Evolutionary conservation across 2,888 invertebrate species (phyloP), one percentile per base, ranked within the genome.

Genomic region (Agrotis puta): DNA sequence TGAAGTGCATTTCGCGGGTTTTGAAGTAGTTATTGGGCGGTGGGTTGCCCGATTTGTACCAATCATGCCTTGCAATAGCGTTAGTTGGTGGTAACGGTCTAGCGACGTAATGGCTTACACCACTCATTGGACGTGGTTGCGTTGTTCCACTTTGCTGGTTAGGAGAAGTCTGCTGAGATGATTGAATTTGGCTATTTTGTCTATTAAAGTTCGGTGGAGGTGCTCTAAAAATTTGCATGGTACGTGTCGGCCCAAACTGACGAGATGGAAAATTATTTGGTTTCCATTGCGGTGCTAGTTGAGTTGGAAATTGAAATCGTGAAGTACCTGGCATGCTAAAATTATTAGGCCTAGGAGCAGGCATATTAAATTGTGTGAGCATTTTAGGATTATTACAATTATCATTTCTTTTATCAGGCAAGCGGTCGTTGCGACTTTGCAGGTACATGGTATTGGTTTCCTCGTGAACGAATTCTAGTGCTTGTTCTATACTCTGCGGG

Each of bases 81-180:
- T 45, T 24, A 14, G 47, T 61, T 48, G 47, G 47, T 48, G 62
- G 50, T 33, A 62, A 59, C 18, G 33, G 33, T 50, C 50, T 62
- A 5, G 3, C 50, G 14, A 62, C 48, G 5, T 18, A 59, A 45
- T 59, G 59, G 45, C 59, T 59, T 4, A 24, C 59, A 22, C 59
- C 59, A 59, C 59, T 45, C 59, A 59, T 59, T 45, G 59, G 59
- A 2, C 59, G 59, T 45, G 59, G 59, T 59, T 45, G 45, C 16
- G 22, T 13, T 43, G 45, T 47, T 18, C 9, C 59, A 20, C 20
- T 22, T 18, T 20, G 18, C 45, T 59, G 59, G 59, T 59, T 59
- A 59, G 59, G 24, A 47, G 57, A 57, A 57, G 39, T 57, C 20
- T 24, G 24, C 6, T 43, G 59, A 24, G 3, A 24, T 47, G 47